phyloP scores from a whole-genome alignment of 2,113 vertebrate species.

The Tor tambroides region DNA sequence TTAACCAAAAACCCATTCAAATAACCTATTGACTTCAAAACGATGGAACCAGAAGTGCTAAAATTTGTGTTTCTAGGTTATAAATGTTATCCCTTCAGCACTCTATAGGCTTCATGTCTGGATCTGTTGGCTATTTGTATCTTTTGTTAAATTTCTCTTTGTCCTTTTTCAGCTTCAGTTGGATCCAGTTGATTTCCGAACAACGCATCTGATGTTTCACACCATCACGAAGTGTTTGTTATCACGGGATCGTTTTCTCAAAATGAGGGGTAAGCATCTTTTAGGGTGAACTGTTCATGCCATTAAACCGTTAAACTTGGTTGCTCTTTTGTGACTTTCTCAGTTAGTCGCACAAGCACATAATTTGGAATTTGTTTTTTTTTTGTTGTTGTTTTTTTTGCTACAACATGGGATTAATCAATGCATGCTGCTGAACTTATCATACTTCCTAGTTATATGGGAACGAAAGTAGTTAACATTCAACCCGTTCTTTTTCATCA shows the following conservation, averaged over 20 bases:
- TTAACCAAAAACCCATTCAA: not conserved
- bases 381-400: no score
- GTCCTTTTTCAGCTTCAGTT: slow-evolving; percentile 85
- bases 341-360: no score
- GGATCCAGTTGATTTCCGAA: slow-evolving; percentile 98
- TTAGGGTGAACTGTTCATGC: not conserved
- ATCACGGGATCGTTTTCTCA: slow-evolving; percentile 97
- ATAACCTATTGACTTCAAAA: not conserved
- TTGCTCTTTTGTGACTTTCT: no score
- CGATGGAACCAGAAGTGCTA: no score
- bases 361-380: no score
- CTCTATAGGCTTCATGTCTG: not conserved
- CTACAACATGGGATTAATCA: no score
- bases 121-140: not conserved
- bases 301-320: no score
- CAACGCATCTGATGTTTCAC: slow-evolving; percentile 98
- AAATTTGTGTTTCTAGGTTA: not conserved
- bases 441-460: no score
- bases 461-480: no score
- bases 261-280: slow-evolving; percentile 91
- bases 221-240: slow-evolving; percentile 99
- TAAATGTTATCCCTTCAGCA: not conserved
- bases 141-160: not conserved
- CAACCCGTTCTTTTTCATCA: no score
- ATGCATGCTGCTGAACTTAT: no score